Conservation (phyloP, 2,888 invertebrate genomes). For the Philereme vetulata region DNA sequence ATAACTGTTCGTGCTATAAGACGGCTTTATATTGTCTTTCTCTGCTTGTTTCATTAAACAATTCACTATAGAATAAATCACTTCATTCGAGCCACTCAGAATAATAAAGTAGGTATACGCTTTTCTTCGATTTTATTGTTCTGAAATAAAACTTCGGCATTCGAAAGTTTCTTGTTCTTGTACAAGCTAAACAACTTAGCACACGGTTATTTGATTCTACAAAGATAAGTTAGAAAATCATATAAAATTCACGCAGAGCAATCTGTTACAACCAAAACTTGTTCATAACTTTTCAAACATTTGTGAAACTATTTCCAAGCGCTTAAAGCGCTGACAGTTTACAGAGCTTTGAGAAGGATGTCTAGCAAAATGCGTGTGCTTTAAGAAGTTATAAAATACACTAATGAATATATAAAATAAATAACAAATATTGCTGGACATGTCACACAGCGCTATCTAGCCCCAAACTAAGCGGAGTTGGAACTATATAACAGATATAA, state of each 20-base stretch:
- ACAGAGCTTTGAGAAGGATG: no score
- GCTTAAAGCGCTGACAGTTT: background rate
- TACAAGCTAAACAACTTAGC: background rate
- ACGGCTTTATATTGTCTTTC: no score
- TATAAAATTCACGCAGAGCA: slow-evolving; percentile 7
- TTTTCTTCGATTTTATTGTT: slow-evolving; percentile 1
- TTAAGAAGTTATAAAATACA: no score
- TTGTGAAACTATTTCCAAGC: slow-evolving; percentile 8
- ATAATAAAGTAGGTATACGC: background rate
- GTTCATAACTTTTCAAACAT: slow-evolving; percentile 5
- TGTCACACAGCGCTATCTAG: no score
- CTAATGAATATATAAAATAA: no score
- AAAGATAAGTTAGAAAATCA: slow-evolving; percentile 11
- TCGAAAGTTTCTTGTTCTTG: no score
- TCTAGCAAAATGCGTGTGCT: no score
- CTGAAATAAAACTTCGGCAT: background rate
- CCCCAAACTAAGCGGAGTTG: no score
- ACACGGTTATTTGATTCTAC: slow-evolving; percentile 5
- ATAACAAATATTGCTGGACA: no score
- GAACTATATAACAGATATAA: no score
- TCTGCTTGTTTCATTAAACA: no score
- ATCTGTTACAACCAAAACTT: slow-evolving; percentile 10
- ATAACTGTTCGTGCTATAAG: no score
- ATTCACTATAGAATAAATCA: background rate
- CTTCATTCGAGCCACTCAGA: background rate